phyloP scores from a whole-genome alignment of 2,888 invertebrate genomes.

The Euproctis similis region DNA sequence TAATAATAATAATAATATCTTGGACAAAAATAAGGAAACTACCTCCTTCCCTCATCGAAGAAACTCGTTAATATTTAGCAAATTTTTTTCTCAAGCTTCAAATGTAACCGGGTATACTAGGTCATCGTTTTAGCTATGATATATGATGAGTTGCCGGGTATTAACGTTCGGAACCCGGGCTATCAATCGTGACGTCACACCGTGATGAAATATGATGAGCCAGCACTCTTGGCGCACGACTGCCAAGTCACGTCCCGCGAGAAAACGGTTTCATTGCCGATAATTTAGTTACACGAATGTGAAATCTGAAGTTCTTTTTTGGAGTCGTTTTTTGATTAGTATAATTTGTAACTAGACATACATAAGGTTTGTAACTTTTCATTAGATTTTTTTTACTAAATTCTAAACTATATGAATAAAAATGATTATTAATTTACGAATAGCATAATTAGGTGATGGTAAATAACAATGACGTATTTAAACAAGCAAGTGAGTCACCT shows the following conservation, averaged over 20 bases:
- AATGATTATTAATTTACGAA: too few species aligned
- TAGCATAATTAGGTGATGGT: too few species aligned
- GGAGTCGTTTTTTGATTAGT: neutral
- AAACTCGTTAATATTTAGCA: neutral
- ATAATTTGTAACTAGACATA: neutral
- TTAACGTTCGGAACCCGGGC: conserved; percentile 5
- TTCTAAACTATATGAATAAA: too few species aligned
- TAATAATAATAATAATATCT: too few species aligned
- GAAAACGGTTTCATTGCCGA: conserved; percentile 4
- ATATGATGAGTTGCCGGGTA: conserved; percentile 7
- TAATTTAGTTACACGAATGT: conserved; percentile 6
- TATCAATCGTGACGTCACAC: conserved; percentile 22
- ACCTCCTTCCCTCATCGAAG: too few species aligned
- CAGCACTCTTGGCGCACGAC: conserved; percentile 9
- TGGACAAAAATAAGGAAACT: too few species aligned
- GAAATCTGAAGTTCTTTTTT: neutral
- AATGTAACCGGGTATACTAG: conserved; percentile 2
- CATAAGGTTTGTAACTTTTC: too few species aligned
- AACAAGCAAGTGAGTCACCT: too few species aligned
- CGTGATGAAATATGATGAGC: conserved; percentile 25
- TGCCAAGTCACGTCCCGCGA: conserved; percentile 20
- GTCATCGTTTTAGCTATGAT: conserved; percentile 6
- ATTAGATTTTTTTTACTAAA: too few species aligned
- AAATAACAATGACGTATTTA: too few species aligned
- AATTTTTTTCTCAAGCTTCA: neutral